Base-by-base conservation (phyloP, 2,888 invertebrate species). In the Galeruca laticollis region DNA sequence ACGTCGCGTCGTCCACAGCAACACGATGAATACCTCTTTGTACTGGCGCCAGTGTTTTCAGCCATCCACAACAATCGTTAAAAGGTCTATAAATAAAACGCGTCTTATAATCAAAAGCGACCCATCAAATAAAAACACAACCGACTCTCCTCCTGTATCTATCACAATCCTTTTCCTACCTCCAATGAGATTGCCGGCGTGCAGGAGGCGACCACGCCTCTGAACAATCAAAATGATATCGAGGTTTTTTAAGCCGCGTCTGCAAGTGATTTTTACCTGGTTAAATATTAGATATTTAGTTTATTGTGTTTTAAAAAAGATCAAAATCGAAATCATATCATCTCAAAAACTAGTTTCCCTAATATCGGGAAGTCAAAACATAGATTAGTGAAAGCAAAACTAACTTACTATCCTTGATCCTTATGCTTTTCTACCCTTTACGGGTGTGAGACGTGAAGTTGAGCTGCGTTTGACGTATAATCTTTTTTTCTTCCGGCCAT, bases 11-110 rank as follows among this genome's bases (percentile, higher is more conserved):
- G 10, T n/a, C 21, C 18, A 37, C 20, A 11, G 40, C 40, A 40
- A 18, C 59, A 59, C 59, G 59, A n/a, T n/a, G n/a, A n/a, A 59
- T 37, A 59, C 33, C 20, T 37, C 31, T 37, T 33, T 33, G 63
- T 33, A 20, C 77, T 81, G 83, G 83, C 83, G 83, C 83, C 83
- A 82, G 77, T 69, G 78, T 77, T 83, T 82, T 80, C 81, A 78
- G 73, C 72, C 77, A 79, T 78, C 75, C 76, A 77, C 80, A 78
- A 31, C 54, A 26, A 79, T 75, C 79, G 73, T 81, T 83, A 83
- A 83, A 83, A 82, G 82, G 79, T 76, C 78, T 81, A 83, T 83
- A 83, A 83, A 83, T 83, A 83, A 82, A 76, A 54, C 77, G 66
- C 51, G 68, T 61, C 76, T 74, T 71, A 78, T 77, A 81, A 82